Base-by-base conservation (phyloP, 1,140 invertebrate species). In the Helicoverpa armigera region DNA sequence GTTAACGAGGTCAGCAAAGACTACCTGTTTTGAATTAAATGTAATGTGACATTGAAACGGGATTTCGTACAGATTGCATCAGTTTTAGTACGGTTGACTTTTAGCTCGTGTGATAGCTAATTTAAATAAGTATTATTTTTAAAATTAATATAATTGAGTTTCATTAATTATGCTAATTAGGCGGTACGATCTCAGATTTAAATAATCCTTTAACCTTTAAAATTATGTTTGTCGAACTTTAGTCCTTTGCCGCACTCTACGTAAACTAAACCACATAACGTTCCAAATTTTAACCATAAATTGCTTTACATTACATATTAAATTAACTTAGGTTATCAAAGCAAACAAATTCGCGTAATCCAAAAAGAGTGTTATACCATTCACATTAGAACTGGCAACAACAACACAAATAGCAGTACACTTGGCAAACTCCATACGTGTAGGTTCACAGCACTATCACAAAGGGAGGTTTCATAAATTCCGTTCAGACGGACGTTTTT, bases 391-490 rank as follows among this genome's bases (percentile, higher is more conserved):
- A 5, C 16, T 54, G 14, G 5, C 53, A 31, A n/a, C 35, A n/a
- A n/a, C n/a, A 67, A 67, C 18, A 58, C 2, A n/a, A 58, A 58
- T 16, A 31, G 3, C 43, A 50, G n/a, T 67, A 4, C 12, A 43
- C 2, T 12, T n/a, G 63, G 18, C 1, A 29, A 31, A 29, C 48
- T 29, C 18, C 56, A 43, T 23, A 53, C 35, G 35, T 58, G n/a
- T 50, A 50, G 58, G 23, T 23, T 16, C 58, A 16, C 18, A 13
- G 51, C 18, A n/a, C 56, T 79, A 70, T 79, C 70, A 82, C 69
- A 82, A 79, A 78, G 76, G 67, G 53, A 51, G 7, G 60, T 75
- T 61, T 79, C 77, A 82, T 79, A 79, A 79, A 82, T 82, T 70
- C 60, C 18, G 23, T 77, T 18, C 77, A 70, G 75, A 70, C 80